Percentiles rank a stretch among this genome's conserved stretches.
These are phyloP conservation scores for Drosophila jambulina DNA, from an alignment of 1,140 invertebrate species.

Conservation along the genomic window DNA sequence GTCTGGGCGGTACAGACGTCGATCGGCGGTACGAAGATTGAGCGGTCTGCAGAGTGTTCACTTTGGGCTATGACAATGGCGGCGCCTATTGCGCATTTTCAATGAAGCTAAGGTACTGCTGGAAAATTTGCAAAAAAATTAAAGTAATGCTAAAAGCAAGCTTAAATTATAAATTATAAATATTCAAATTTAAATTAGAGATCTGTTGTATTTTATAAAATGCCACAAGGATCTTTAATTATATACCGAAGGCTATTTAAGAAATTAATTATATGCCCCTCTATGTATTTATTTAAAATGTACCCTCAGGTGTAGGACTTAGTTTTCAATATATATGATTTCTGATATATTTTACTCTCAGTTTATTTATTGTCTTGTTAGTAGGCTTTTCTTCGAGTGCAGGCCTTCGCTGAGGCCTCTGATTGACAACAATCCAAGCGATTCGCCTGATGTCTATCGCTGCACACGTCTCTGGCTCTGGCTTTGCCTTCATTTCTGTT, in stretches of 20 bases:
- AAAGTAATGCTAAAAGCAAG: background rate
- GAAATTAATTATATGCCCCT: background rate
- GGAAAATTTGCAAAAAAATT: conserved; percentile 11
- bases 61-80: conserved; percentile 33
- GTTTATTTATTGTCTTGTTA: background rate
- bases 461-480: conserved; percentile 64
- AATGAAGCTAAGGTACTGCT: conserved; percentile 35
- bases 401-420: conserved; percentile 30
- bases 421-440: conserved; percentile 70
- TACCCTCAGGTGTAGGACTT: background rate
- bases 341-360: too few species aligned
- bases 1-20: conserved; percentile 64
- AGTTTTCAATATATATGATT: background rate
- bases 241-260: background rate
- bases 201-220: background rate
- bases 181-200: background rate
- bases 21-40: conserved; percentile 12
- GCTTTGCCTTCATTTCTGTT: conserved; percentile 15
- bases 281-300: background rate
- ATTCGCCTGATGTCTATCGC: conserved; percentile 63
- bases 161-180: background rate
- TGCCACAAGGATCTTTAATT: too few species aligned
- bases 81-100: conserved; percentile 68
- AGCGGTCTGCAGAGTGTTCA: conserved; percentile 22
- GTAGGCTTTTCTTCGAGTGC: conserved; percentile 19